These are phyloP conservation scores for Plebejus argus DNA, from an alignment of 2,888 invertebrate species.

Conservation along the genomic window DNA sequence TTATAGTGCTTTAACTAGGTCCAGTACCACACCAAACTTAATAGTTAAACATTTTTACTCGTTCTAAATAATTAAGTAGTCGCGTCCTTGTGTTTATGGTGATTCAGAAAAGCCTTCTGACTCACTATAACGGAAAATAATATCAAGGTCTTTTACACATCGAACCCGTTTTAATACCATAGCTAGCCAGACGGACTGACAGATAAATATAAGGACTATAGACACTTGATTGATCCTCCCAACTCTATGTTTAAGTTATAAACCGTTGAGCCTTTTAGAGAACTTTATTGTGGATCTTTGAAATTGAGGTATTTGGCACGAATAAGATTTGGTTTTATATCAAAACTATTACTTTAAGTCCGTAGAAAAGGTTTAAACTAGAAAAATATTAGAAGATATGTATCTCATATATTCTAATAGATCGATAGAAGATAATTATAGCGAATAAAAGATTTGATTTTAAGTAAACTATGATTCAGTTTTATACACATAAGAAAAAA, in stretches of 20 bases:
- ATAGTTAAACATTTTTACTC: constrained; percentile 5
- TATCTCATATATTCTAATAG: neutral
- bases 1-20: neutral
- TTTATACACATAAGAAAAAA: neutral
- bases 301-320: neutral
- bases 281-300: neutral
- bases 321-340: neutral
- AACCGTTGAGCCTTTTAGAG: neutral
- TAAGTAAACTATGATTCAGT: neutral
- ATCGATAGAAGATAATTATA: neutral
- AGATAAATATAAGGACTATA: constrained; percentile 20
- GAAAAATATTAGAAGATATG: neutral
- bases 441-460: too few species aligned
- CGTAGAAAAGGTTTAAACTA: neutral
- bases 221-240: constrained; percentile 2
- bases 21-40: neutral
- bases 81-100: constrained; percentile 26
- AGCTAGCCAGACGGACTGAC: constrained; percentile 19
- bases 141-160: constrained; percentile 22
- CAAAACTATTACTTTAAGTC: neutral
- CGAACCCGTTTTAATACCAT: constrained; percentile 18
- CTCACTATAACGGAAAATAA: constrained; percentile 30
- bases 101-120: constrained; percentile 32
- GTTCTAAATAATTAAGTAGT: constrained; percentile 18
- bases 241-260: neutral